phyloP scores from a whole-genome alignment of 37 sponge, comb jelly and placozoan species.

The Mnemiopsis leidyi region DNA sequence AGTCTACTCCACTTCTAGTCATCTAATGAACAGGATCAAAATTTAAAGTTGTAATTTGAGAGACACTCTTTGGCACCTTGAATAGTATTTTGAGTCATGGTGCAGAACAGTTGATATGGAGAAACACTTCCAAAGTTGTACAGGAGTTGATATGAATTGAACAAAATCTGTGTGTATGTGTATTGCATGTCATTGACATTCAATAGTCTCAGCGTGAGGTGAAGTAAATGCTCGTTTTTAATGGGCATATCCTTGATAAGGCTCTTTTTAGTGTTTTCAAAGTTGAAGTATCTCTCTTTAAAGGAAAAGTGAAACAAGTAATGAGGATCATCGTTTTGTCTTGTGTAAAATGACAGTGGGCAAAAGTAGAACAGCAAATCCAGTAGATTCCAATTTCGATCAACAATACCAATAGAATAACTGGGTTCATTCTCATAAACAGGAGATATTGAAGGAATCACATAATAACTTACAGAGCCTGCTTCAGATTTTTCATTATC shows the following conservation, averaged over 20 bases:
- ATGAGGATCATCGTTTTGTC: background rate
- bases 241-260: background rate
- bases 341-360: background rate
- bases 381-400: background rate
- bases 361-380: background rate
- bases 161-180: background rate
- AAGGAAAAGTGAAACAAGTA: background rate
- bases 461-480: background rate
- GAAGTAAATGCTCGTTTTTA: background rate
- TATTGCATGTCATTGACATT: background rate
- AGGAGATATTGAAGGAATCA: constrained; percentile 1
- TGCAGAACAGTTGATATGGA: background rate
- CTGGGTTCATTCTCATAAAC: background rate
- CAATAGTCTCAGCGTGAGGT: background rate
- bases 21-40: background rate
- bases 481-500: background rate
- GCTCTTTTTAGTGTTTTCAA: background rate
- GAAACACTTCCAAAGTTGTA: background rate
- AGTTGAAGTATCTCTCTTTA: background rate
- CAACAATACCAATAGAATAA: background rate
- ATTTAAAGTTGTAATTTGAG: background rate
- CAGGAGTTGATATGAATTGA: background rate
- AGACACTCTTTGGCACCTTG: background rate
- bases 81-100: background rate
- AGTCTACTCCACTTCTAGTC: background rate